Evolutionary conservation across 1,140 invertebrate genomes (phyloP), one percentile per base, ranked within the genome.

Genomic region (Hyles euphorbiae): DNA sequence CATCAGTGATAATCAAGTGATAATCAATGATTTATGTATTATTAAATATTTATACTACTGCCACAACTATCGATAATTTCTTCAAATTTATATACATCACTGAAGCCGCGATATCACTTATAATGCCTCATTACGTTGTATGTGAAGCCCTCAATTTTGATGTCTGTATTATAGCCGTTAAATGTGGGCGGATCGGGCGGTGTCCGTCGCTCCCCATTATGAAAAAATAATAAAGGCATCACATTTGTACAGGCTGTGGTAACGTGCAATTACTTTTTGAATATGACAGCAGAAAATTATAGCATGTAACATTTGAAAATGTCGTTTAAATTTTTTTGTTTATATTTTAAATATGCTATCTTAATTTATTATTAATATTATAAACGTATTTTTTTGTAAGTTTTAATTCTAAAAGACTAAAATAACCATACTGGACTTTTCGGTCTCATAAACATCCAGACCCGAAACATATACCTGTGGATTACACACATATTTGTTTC

Each of bases 161-260:
- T 69, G 74, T 83, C 76, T 78, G 61, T 76, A 76, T 83, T 83
- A 76, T 63, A 68, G 44, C 70, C 67, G 75, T 60, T 70, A 81
- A 81, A 73, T 71, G 74, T 61, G 74, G 83, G 83, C 74, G 83
- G 62, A 51, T 43, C 62, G 32, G 62, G 59, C 72, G 71, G 66
- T 58, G 34, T 34, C 43, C 44, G 53, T 22, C 52, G 58, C 50
- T 63, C 46, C 58, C 52, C 57, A 33, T 49, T 40, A 10, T 50
- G 61, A 85, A 87, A 86, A 72, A 76, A 76, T 85, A 82, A 87
- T 85, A 68, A 84, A 82, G 80, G 64, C 58, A 70, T 81, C 74
- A 76, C 52, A 67, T 46, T 49, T 12, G 46, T 53, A 48, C 12
- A 11, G 45, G 56, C 11, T 43, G 22, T 45, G 53, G 57, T 46